phyloP scores from a whole-genome alignment of 2,113 vertebrate species.

The Thunnus thynnus region DNA sequence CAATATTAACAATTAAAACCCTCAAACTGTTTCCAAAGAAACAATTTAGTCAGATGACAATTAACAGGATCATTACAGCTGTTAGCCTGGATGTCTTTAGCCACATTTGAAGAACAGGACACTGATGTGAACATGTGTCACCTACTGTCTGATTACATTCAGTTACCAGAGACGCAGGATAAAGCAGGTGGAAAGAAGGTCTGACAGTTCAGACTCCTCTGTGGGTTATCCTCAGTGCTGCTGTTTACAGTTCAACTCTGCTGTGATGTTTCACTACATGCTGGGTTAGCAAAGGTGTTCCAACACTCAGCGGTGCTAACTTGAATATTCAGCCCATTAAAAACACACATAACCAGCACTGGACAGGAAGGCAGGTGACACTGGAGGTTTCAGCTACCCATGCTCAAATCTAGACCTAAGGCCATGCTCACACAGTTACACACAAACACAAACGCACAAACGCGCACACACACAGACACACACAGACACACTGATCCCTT shows the following conservation, averaged over 20 bases:
- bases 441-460: constrained; percentile 11
- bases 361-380: constrained; percentile 36
- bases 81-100: not conserved
- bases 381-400: constrained; percentile 41
- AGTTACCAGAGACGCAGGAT: constrained; percentile 15
- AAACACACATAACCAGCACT: constrained; percentile 17
- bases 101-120: constrained; percentile 18
- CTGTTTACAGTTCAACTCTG: not conserved
- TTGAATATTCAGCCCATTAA: constrained; percentile 20
- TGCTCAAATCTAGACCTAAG: constrained; percentile 63
- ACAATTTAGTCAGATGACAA: not conserved
- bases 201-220: not conserved
- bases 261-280: constrained; percentile 35
- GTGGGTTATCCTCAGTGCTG: no score
- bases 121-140: not conserved
- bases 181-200: constrained; percentile 8
- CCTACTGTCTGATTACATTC: not conserved
- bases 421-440: constrained; percentile 64
- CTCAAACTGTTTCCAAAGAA: not conserved
- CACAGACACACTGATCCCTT: not conserved
- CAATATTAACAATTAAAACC: not conserved
- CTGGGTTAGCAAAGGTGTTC: constrained; percentile 35
- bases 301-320: constrained; percentile 20
- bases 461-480: constrained; percentile 38
- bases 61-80: not conserved